These are phyloP conservation scores for Bombus haemorrhoidalis DNA, from an alignment of 1,140 invertebrate genomes.

Conservation along the genomic window DNA sequence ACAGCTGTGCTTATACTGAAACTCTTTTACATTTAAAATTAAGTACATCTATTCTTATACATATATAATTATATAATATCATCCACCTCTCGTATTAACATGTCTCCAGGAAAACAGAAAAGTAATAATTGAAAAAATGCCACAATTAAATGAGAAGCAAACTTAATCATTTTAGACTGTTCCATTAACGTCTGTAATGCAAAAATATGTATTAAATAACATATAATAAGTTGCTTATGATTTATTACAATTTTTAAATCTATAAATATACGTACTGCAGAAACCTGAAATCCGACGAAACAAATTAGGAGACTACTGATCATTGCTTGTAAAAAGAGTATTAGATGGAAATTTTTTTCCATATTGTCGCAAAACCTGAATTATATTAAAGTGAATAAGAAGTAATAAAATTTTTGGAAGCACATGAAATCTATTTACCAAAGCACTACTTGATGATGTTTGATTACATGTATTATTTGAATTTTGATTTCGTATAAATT, in stretches of 20 bases:
- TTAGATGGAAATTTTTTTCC: constrained; percentile 66
- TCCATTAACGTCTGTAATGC: constrained; percentile 63
- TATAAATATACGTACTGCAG: constrained; percentile 52
- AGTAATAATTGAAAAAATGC: constrained; percentile 71
- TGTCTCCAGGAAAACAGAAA: constrained; percentile 72
- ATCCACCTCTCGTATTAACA: constrained; percentile 65
- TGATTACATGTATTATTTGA: constrained; percentile 47
- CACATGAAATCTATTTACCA: constrained; percentile 47
- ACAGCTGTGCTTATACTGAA: constrained; percentile 46
- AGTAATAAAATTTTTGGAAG: not conserved
- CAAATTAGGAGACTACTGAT: constrained; percentile 71
- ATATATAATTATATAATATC: constrained; percentile 13
- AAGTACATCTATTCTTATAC: not conserved
- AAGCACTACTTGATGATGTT: constrained; percentile 68
- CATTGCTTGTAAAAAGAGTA: constrained; percentile 69
- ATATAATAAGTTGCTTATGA: not conserved
- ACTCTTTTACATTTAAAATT: constrained; percentile 59
- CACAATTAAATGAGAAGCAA: constrained; percentile 68
- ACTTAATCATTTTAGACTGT: constrained; percentile 60
- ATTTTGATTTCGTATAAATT: constrained; percentile 41
- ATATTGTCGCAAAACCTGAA: constrained; percentile 69
- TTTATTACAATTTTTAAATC: not conserved
- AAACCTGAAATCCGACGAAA: constrained; percentile 69
- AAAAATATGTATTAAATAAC: constrained; percentile 6
- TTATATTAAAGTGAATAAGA: constrained; percentile 16